Evolutionary conservation across 2,888 invertebrate genomes (phyloP).

Genomic region (Drosophila putrida): DNA sequence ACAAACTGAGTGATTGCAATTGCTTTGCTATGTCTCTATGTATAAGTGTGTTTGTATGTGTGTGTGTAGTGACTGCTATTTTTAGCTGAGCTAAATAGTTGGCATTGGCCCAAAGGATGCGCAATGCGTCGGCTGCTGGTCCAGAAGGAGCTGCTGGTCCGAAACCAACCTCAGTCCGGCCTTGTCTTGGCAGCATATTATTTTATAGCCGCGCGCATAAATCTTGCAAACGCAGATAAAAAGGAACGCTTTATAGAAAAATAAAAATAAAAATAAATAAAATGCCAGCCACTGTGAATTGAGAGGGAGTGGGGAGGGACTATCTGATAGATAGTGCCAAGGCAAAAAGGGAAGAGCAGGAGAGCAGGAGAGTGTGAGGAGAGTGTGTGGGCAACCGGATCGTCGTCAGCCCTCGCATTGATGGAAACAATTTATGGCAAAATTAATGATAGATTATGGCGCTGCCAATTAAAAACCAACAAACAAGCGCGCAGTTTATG

Average conservation of each 20-base stretch:
- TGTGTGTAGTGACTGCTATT: conserved; percentile 57
- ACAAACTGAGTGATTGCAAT: conserved; percentile 80
- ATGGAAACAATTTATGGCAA: conserved; percentile 79
- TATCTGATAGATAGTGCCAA: conserved; percentile 17
- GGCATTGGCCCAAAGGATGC: conserved; percentile 79
- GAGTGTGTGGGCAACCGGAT: conserved; percentile 68
- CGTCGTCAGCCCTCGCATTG: conserved; percentile 76
- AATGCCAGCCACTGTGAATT: conserved; percentile 42
- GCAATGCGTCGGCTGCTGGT: conserved; percentile 33
- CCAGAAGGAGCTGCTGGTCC: conserved; percentile 41
- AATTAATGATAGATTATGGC: conserved; percentile 81
- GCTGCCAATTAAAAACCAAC: conserved; percentile 81
- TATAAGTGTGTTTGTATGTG: conserved; percentile 10
- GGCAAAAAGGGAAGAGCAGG: neutral
- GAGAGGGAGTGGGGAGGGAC: neutral
- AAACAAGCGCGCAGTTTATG: conserved; percentile 78
- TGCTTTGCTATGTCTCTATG: conserved; percentile 61
- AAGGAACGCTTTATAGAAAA: conserved; percentile 78
- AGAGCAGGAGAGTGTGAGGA: conserved; percentile 14
- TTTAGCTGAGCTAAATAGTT: conserved; percentile 76
- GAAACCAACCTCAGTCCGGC: conserved; percentile 41
- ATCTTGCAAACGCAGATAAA: conserved; percentile 81
- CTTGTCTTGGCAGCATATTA: conserved; percentile 79
- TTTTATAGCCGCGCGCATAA: conserved; percentile 79
- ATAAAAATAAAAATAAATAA: conserved; percentile 78